A percentile compares a stretch with the other conserved stretches of the same genome.
Conservation (phyloP, 2,113 vertebrate species). For the Rafetus swinhoei region DNA sequence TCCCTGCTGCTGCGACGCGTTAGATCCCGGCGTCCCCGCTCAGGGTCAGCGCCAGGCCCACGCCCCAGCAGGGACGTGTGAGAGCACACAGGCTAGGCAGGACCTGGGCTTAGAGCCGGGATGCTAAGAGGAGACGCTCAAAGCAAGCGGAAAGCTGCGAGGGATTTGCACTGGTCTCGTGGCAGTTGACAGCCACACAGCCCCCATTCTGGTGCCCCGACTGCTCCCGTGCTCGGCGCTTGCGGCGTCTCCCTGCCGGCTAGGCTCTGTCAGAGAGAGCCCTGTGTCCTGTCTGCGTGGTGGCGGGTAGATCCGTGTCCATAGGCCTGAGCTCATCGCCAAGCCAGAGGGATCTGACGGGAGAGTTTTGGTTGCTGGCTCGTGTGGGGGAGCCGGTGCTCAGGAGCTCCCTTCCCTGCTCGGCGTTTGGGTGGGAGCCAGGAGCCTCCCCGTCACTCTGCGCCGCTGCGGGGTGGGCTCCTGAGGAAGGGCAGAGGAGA, state of each 20-base stretch:
- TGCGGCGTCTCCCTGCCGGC: constrained; percentile 11
- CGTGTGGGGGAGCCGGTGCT: not conserved
- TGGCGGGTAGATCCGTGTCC: constrained; percentile 34
- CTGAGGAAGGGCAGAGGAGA: not conserved
- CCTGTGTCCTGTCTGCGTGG: not conserved
- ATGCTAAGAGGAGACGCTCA: not conserved
- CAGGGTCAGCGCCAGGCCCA: not conserved
- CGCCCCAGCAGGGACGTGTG: not conserved
- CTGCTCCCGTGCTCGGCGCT: not conserved
- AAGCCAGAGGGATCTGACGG: not conserved
- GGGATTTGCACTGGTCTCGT: not conserved
- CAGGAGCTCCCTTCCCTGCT: not conserved
- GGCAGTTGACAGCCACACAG: not conserved
- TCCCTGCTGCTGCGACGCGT: not conserved
- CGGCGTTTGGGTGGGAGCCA: not conserved
- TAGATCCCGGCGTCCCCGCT: not conserved
- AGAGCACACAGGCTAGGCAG: not conserved
- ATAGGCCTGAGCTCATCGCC: constrained; percentile 48
- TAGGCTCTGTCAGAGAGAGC: too few relatives aligned
- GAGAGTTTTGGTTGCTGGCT: accelerated
- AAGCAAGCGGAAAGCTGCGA: not conserved
- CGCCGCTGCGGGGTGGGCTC: too few relatives aligned
- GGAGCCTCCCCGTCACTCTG: not conserved
- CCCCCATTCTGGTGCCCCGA: too few relatives aligned
- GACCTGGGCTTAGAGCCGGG: not conserved